phyloP scores from a whole-genome alignment of 2,113 vertebrate genomes.

The Meriones unguiculatus region DNA sequence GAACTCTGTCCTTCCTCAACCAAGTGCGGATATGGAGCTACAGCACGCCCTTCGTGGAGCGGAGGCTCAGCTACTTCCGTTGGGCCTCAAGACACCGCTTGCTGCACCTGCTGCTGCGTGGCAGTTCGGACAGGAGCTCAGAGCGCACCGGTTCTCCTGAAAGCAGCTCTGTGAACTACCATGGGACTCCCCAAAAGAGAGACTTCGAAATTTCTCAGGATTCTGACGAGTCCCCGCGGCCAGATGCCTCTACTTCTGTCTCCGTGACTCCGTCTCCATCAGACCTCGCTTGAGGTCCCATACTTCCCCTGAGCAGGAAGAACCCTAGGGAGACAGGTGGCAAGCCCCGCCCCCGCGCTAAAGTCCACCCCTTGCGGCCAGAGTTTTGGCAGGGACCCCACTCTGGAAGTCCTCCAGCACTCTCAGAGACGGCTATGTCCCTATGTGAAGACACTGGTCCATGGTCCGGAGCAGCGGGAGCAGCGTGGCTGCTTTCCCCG shows the following conservation, averaged over 20 bases:
- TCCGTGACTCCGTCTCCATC: background rate
- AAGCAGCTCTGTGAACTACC: fast-evolving
- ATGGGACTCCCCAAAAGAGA: no score
- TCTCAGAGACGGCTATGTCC: fast-evolving
- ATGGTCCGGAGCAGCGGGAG: background rate
- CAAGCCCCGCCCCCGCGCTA: background rate
- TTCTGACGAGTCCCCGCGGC: fast-evolving
- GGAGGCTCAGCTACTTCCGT: background rate
- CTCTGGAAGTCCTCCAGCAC: fast-evolving
- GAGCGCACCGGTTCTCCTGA: fast-evolving
- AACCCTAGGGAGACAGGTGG: background rate
- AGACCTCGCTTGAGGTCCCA: background rate
- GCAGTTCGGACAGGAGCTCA: fast-evolving
- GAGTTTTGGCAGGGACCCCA: background rate
- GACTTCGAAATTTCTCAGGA: background rate
- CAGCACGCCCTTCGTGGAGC: fast-evolving
- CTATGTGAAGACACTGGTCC: background rate
- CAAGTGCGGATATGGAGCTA: constrained; percentile 45
- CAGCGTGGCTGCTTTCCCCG: background rate
- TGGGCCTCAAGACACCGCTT: background rate
- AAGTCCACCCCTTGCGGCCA: background rate
- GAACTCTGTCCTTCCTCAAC: constrained; percentile 63
- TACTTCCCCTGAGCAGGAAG: background rate
- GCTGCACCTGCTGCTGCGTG: fast-evolving
- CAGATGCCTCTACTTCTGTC: background rate